Evolutionary conservation across 1,140 invertebrate species (phyloP), one percentile per base, ranked within the genome.

Genomic region (Ceratitis capitata): DNA sequence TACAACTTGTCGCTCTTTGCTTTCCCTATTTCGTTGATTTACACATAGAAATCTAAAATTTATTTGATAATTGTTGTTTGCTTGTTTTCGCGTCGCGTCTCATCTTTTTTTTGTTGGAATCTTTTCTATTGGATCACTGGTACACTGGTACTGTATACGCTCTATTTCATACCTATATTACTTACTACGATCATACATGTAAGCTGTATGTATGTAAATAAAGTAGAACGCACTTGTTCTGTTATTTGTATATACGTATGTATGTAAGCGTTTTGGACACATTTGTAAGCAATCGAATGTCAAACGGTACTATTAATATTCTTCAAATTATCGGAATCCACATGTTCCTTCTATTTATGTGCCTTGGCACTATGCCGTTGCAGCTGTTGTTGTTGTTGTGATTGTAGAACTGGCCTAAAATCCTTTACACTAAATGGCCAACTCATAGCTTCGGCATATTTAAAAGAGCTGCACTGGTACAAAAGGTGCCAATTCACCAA

Each of bases 401-500:
- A 32, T 64, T 64, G 0, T 4, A 64, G 5, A 9, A 5, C 51
- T 53, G 51, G 14, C 16, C 51, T n/a, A n/a, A n/a, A n/a, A n/a
- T n/a, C n/a, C n/a, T n/a, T n/a, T n/a, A n/a, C n/a, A n/a, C n/a
- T n/a, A n/a, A n/a, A n/a, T n/a, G n/a, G n/a, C n/a, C n/a, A n/a
- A 12, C 16, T 53, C 26, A 39, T 35, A 45, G 69, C 39, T 74
- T 6, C 14, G 19, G 9, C n/a, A 39, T 10, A 45, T 86, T 89
- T 88, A 91, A 87, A 89, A 87, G 88, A 91, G 90, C 88, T 90
- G 90, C 88, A 91, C 89, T 85, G 90, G 89, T 85, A 91, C 88
- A 87, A 88, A 89, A 86, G 89, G 87, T 88, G 89, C 87, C 87
- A 91, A 87, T 88, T 90, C 89, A 89, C 89, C 88, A 88, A 91